A percentile compares a stretch with the other conserved stretches of the same genome.
Conservation (phyloP, 2,113 vertebrate species). For the Coptodon rendalli region DNA sequence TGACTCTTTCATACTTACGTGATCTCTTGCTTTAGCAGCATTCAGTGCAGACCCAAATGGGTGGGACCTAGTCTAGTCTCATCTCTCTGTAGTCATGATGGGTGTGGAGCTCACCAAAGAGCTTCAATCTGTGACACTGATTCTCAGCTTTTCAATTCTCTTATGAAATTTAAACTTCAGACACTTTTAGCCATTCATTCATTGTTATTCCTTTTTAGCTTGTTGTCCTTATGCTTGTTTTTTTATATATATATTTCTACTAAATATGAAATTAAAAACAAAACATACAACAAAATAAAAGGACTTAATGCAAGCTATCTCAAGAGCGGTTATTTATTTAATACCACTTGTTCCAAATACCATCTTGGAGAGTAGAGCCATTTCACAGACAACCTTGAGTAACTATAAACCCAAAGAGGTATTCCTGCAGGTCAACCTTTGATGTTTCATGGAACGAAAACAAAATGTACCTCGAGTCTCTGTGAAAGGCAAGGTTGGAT, state of each 20-base stretch:
- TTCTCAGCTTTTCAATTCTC: not conserved
- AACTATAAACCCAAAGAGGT: not conserved
- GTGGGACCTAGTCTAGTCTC: not conserved
- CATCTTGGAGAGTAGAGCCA: not conserved
- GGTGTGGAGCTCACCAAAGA: not conserved
- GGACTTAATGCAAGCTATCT: not conserved
- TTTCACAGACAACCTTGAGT: not conserved
- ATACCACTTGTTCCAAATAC: not conserved
- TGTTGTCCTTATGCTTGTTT: not conserved
- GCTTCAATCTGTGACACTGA: not conserved
- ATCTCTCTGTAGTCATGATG: not conserved
- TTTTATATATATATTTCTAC: not conserved
- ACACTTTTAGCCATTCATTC: not conserved
- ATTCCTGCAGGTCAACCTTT: not conserved
- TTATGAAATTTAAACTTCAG: not conserved
- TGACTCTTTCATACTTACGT: not conserved
- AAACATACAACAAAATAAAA: not conserved
- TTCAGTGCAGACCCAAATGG: not conserved
- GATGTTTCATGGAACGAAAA: not conserved
- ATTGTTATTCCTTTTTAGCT: not conserved
- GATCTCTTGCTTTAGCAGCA: not conserved
- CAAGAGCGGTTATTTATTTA: not conserved
- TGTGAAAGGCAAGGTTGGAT: not conserved
- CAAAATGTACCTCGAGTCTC: not conserved
- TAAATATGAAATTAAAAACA: not conserved